Conservation (phyloP, 2,113 vertebrate species). For the Oenanthe oenanthe region DNA sequence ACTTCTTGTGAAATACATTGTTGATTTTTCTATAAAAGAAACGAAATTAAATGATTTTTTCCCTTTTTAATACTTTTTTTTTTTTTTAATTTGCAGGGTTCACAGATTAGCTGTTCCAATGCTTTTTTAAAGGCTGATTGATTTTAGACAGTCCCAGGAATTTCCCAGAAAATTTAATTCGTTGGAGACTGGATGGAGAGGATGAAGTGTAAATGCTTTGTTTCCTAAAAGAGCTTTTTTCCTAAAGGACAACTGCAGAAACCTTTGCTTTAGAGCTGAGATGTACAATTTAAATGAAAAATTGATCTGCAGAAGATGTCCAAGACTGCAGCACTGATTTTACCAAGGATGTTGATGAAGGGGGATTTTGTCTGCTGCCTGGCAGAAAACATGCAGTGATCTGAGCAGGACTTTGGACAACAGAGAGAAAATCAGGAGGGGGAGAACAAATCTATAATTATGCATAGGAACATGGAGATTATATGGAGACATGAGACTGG, state of each 20-base stretch:
- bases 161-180: neutral
- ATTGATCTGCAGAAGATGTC: neutral
- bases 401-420: neutral
- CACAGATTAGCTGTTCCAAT: neutral
- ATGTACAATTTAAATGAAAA: neutral
- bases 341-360: neutral
- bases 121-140: neutral
- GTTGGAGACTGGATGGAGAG: neutral
- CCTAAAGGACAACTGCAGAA: neutral
- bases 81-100: neutral
- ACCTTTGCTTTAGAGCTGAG: neutral
- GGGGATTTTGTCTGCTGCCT: neutral
- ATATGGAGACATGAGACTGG: neutral
- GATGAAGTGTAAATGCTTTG: neutral
- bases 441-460: neutral
- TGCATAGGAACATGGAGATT: neutral
- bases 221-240: neutral
- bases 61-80: neutral
- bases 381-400: neutral
- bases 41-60: neutral
- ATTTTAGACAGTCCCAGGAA: neutral
- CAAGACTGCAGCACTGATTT: neutral
- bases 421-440: neutral
- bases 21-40: neutral
- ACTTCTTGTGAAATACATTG: neutral